These are phyloP conservation scores for Muraenolepis orangiensis DNA, from an alignment of 2,797 vertebrate species.

Conservation along the genomic window DNA sequence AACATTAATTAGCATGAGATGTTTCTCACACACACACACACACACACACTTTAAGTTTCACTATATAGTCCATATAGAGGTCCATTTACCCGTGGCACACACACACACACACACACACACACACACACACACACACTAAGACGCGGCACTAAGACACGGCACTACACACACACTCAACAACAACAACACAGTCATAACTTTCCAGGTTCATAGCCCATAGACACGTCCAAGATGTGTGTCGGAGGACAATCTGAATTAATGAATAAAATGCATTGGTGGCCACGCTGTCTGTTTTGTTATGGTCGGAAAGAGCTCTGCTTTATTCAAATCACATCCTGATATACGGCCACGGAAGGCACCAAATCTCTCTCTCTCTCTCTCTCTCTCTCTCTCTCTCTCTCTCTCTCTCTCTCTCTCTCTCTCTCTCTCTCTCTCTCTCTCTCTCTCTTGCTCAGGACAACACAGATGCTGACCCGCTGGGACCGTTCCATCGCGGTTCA, in stretches of 20 bases:
- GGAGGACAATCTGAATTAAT: not conserved
- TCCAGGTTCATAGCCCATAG: not conserved
- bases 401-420: not conserved
- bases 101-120: no score
- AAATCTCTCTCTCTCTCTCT: not conserved
- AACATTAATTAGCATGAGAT: no score
- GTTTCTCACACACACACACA: not conserved
- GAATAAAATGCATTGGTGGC: not conserved
- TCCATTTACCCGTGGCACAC: not conserved
- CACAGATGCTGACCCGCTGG: no score
- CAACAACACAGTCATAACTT: not conserved
- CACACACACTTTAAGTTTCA: not conserved
- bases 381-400: no score
- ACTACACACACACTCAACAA: no score
- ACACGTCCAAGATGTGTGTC: not conserved
- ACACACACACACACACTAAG: no score
- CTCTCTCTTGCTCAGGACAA: no score
- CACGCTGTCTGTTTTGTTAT: not conserved
- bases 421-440: not conserved
- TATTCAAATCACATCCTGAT: not conserved
- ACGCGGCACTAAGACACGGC: no score
- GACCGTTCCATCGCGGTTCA: no score
- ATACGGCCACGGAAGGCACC: conserved; percentile 9
- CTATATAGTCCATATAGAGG: not conserved
- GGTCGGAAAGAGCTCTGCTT: no score